Evolutionary conservation across 2,888 invertebrate species (phyloP).

Genomic region (Agrilus mali): DNA sequence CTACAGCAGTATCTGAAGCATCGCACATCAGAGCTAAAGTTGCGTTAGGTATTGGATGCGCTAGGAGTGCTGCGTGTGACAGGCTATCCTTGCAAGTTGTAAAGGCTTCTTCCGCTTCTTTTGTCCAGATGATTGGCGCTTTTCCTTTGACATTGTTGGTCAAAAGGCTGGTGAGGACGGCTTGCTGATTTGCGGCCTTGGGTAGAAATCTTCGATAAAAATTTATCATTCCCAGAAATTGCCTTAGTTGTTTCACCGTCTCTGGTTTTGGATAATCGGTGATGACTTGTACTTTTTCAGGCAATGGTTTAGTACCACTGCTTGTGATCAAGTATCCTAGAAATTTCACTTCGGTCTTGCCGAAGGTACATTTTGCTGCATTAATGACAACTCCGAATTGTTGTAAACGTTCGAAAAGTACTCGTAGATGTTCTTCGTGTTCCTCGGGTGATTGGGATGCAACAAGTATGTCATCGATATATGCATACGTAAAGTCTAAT

Average conservation of each 20-base stretch:
- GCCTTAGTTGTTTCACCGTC: conserved; percentile 19
- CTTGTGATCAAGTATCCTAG: conserved; percentile 17
- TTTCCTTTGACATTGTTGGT: conserved; percentile 8
- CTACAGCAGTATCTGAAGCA: conserved; percentile 28
- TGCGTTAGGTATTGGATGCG: conserved; percentile 12
- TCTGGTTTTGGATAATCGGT: conserved; percentile 16
- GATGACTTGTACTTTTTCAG: conserved; percentile 22
- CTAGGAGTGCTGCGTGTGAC: conserved; percentile 9
- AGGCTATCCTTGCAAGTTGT: conserved; percentile 6
- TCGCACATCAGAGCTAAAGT: conserved; percentile 22
- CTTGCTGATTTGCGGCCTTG: conserved; percentile 22
- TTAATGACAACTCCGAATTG: conserved; percentile 21
- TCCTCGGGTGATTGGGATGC: conserved; percentile 13
- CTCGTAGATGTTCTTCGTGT: conserved; percentile 18
- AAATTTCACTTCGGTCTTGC: conserved; percentile 14
- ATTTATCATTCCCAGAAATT: conserved; percentile 25
- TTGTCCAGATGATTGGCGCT: no score
- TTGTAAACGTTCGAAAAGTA: conserved; percentile 15
- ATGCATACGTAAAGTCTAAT: conserved; percentile 21
- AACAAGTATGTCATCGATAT: conserved; percentile 25
- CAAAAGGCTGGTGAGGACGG: conserved; percentile 21
- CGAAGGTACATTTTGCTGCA: conserved; percentile 22
- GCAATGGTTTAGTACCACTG: conserved; percentile 20
- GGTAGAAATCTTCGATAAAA: conserved; percentile 26
- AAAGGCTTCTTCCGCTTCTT: conserved; percentile 8